phyloP scores from a whole-genome alignment of 1,140 invertebrate genomes.

The Calephelis virginiensis region DNA sequence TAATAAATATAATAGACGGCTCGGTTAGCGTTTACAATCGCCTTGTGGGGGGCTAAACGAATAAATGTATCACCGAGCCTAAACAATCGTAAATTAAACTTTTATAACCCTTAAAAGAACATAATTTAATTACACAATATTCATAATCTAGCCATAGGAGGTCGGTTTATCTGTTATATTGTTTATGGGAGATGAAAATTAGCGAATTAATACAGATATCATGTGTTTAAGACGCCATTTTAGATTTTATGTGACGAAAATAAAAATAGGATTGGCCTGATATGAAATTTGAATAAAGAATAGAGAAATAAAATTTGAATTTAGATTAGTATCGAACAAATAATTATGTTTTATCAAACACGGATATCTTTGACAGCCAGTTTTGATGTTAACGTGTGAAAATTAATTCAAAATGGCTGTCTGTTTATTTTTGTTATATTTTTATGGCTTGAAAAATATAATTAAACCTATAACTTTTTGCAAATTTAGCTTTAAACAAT shows the following conservation, averaged over 20 bases:
- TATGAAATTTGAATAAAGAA: too few species aligned
- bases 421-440: background rate
- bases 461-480: too few species aligned
- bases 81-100: conserved; percentile 45
- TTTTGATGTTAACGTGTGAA: too few species aligned
- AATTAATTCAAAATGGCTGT: background rate
- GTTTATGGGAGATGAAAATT: background rate
- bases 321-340: background rate
- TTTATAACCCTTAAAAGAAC: conserved; percentile 68
- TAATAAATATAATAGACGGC: conserved; percentile 50
- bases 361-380: background rate
- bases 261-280: too few species aligned
- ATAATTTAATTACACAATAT: conserved; percentile 60
- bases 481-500: too few species aligned
- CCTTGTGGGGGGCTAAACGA: conserved; percentile 56
- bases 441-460: background rate
- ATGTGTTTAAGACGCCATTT: background rate
- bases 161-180: background rate
- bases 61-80: conserved; percentile 36
- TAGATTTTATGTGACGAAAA: background rate
- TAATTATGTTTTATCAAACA: background rate
- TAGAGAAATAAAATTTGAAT: conserved; percentile 7
- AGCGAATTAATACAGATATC: conserved; percentile 1
- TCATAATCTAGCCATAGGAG: background rate
- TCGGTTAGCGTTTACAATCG: conserved; percentile 14